Evolutionary conservation across 1,140 invertebrate species (phyloP), one percentile per base, ranked within the genome.

Genomic region (Platorchestia sp.): DNA sequence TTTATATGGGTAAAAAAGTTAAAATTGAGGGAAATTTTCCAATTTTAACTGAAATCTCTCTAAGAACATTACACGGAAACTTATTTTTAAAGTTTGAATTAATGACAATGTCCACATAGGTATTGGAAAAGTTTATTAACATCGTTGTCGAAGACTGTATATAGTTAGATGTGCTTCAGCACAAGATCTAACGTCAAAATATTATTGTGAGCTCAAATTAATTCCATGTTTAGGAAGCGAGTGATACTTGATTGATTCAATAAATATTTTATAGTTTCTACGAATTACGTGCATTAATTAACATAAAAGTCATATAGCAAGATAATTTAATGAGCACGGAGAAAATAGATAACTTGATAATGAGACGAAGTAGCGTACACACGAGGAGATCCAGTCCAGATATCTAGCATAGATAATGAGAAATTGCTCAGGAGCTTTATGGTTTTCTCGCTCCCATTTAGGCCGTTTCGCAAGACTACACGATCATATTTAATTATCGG

Each of bases 401-500:
- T 22, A 75, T 75, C 59, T 19, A 75, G 59, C 59, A 75, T 75
- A 36, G 7, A 36, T 75, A 75, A 75, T 75, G 59, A 75, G 59
- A 36, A 75, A 75, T 75, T 75, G 27, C 59, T 10, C 59, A 10
- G 7, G 10, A 75, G 59, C 59, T 75, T 75, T 45, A 93, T 93
- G 91, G 91, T 93, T 47, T 93, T 93, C 91, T 45, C 45, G 45
- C 91, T 42, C 91, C 22, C 91, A 93, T 93, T 45, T 36, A 93
- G 91, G 45, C 45, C 43, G 91, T 45, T 93, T 93, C 91, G 87
- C 87, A 93, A 44, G 91, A 93, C 41, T 45, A 93, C 44, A 93
- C 91, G 45, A 93, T 93, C 91, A 93, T 93, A 93, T 93, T 93
- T 93, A 93, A 93, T 93, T 93, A 93, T 93, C 91, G 45, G 36